Conservation (phyloP, 2,113 vertebrate genomes). For the Paedocypris sp. region DNA sequence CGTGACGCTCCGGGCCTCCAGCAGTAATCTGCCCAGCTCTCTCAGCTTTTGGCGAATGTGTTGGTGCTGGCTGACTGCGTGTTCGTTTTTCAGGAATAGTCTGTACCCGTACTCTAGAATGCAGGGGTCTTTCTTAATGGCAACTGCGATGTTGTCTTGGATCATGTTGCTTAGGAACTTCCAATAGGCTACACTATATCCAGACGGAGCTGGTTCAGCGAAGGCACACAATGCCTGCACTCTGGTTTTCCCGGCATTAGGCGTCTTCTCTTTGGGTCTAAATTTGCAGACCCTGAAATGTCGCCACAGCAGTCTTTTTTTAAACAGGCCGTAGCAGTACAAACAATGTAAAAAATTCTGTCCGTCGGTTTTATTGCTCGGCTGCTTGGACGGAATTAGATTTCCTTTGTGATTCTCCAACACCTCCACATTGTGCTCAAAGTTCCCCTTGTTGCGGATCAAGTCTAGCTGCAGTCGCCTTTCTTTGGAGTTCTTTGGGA, state of each 20-base stretch:
- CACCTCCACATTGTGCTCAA: constrained; percentile 8
- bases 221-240: constrained; percentile 23
- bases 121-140: background rate
- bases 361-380: constrained; percentile 1
- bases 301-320: constrained; percentile 5
- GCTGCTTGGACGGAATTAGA: constrained; percentile 17
- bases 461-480: constrained; percentile 12
- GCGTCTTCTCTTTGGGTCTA: background rate
- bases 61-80: background rate
- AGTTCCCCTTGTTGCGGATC: constrained; percentile 17
- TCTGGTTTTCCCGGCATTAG: constrained; percentile 18
- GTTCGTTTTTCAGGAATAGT: background rate
- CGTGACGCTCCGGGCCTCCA: background rate
- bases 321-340: constrained; percentile 17
- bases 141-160: constrained; percentile 8
- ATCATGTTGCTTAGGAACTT: constrained; percentile 14
- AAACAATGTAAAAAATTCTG: constrained; percentile 13
- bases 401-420: constrained; percentile 12
- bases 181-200: constrained; percentile 4
- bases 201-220: constrained; percentile 15
- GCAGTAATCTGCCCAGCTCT: background rate
- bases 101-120: background rate
- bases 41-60: background rate
- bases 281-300: constrained; percentile 21
- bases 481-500: constrained; percentile 16